Conservation (phyloP, 1,140 invertebrate genomes). For the Vollenhovia emeryi region DNA sequence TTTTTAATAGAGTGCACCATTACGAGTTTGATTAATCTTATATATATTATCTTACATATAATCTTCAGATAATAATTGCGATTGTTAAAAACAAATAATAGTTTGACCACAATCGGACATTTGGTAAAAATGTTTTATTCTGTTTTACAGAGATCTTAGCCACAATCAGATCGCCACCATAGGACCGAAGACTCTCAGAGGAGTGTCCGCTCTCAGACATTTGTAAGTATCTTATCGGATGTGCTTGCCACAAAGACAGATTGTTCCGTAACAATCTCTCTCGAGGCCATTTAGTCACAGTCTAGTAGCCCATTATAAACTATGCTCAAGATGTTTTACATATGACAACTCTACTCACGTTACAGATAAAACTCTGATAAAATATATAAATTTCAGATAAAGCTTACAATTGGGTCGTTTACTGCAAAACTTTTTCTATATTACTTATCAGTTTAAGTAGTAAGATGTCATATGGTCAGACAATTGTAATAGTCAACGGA, state of each 20-base stretch:
- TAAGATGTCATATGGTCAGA: background rate
- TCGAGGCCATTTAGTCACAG: conserved; percentile 42
- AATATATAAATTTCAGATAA: conserved; percentile 21
- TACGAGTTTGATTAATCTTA: background rate
- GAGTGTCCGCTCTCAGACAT: conserved; percentile 92
- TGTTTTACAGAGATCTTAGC: conserved; percentile 94
- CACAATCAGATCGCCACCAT: conserved; percentile 96
- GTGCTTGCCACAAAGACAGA: conserved; percentile 50
- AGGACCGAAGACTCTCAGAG: conserved; percentile 94
- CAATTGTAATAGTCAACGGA: background rate
- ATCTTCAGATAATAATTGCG: background rate
- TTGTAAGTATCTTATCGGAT: conserved; percentile 87
- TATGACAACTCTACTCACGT: conserved; percentile 23
- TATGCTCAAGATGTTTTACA: conserved; percentile 38
- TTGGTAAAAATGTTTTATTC: background rate
- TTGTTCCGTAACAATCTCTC: conserved; percentile 37
- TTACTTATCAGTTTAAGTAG: background rate
- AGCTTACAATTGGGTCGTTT: background rate
- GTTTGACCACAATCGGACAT: background rate
- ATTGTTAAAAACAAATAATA: background rate
- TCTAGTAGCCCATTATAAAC: conserved; percentile 28
- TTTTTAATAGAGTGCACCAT: background rate
- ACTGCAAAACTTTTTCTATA: background rate
- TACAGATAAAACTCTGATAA: conserved; percentile 26
- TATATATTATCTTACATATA: background rate